These are phyloP conservation scores for Girardinichthys multiradiatus DNA, from an alignment of 2,113 vertebrate genomes.

Conservation along the genomic window DNA sequence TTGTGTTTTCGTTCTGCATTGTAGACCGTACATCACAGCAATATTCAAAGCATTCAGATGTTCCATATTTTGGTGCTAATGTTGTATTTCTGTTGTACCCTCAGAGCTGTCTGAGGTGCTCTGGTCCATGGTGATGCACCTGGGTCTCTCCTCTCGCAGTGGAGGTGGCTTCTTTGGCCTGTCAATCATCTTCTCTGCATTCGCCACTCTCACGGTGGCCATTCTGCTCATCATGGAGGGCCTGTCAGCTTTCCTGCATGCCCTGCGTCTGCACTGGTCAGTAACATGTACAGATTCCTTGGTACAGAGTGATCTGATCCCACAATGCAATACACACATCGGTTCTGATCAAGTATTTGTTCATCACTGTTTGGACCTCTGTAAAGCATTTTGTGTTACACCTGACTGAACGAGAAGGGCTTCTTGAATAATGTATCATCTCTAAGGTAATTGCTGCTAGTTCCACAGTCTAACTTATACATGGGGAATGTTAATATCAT, in stretches of 20 bases:
- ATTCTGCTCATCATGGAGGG: constrained; percentile 98
- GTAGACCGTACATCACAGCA: no score
- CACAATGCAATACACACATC: background rate
- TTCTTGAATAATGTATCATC: background rate
- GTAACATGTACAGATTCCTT: constrained; percentile 35
- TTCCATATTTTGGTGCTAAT: background rate
- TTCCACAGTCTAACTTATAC: constrained; percentile 4
- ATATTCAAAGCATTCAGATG: no score
- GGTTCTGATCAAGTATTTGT: background rate
- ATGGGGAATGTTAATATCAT: constrained; percentile 21
- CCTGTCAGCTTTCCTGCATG: constrained; percentile 95
- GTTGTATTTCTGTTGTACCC: constrained; percentile 18
- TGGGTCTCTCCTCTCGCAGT: constrained; percentile 84
- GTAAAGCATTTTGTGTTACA: background rate
- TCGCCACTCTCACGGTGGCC: constrained; percentile 90
- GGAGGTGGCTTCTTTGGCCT: constrained; percentile 86
- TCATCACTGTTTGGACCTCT: background rate
- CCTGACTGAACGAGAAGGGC: background rate
- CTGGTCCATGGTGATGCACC: constrained; percentile 94
- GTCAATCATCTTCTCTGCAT: constrained; percentile 89
- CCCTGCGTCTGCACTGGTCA: constrained; percentile 97
- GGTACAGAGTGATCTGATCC: background rate
- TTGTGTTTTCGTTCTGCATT: background rate
- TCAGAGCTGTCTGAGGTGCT: constrained; percentile 93
- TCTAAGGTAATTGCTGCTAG: background rate